These are phyloP conservation scores for Natrix natrix DNA, from an alignment of 2,797 vertebrate genomes.

Conservation along the genomic window DNA sequence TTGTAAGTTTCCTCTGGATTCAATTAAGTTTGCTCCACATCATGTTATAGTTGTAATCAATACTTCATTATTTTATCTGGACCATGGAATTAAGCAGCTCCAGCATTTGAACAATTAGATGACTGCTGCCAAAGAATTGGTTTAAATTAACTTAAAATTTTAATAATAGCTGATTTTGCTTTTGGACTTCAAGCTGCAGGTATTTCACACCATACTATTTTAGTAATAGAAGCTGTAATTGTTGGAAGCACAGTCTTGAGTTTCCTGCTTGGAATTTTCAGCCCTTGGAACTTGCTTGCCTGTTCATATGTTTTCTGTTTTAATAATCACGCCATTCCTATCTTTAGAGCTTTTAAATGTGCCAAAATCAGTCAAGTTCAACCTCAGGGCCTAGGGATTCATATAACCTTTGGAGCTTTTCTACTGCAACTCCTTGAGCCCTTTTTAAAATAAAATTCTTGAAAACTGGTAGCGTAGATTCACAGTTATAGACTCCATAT, in stretches of 20 bases:
- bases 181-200: not conserved
- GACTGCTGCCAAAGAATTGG: not conserved
- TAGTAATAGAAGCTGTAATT: not conserved
- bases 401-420: not conserved
- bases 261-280: not conserved
- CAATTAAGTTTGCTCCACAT: not conserved
- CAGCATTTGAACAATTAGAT: not conserved
- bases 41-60: not conserved
- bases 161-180: too few relatives aligned
- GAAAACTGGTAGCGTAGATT: not conserved
- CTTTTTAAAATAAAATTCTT: not conserved
- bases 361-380: not conserved
- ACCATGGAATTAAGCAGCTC: not conserved
- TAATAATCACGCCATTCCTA: not conserved
- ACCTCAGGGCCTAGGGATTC: not conserved
- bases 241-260: not conserved
- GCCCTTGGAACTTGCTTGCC: not conserved
- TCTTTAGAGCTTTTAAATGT: not conserved
- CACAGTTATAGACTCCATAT: not conserved
- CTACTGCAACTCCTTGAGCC: not conserved
- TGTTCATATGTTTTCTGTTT: not conserved
- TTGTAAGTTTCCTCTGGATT: not conserved
- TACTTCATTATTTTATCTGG: not conserved
- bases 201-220: not conserved
- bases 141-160: not conserved